Evolutionary conservation across 2,797 vertebrate species (phyloP).

Genomic region (Novumbra hubbsi): DNA sequence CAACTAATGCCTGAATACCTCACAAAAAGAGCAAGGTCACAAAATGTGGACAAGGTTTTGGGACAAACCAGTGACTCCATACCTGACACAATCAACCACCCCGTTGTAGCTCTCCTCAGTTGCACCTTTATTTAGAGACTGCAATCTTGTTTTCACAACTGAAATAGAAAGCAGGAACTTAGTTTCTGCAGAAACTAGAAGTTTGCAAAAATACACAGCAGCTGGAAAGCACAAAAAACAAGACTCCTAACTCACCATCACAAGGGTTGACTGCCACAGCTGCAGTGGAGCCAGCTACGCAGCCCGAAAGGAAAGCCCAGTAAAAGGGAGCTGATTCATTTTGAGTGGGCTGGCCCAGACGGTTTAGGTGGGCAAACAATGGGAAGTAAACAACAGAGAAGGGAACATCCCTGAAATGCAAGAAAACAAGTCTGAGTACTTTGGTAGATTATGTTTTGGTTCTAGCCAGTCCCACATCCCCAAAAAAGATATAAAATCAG

Average conservation of each 20-base stretch:
- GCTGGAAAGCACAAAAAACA: background rate
- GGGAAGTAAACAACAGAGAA: constrained; percentile 84
- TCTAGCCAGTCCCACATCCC: background rate
- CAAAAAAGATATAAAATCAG: background rate
- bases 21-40: background rate
- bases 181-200: background rate
- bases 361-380: constrained; percentile 80
- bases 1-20: background rate
- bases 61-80: background rate
- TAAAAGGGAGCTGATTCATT: constrained; percentile 71
- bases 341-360: constrained; percentile 66
- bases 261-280: constrained; percentile 82
- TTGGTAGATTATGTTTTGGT: background rate
- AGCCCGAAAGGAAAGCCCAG: constrained; percentile 82
- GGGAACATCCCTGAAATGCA: constrained; percentile 76
- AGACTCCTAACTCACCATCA: constrained; percentile 70
- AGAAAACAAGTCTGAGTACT: background rate
- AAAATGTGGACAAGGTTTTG: background rate
- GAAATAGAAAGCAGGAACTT: constrained; percentile 9
- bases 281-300: constrained; percentile 76
- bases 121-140: constrained; percentile 79
- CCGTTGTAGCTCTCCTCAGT: constrained; percentile 79
- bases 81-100: constrained; percentile 78
- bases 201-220: background rate
- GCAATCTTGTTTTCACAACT: constrained; percentile 84